Evolutionary conservation across 2,888 invertebrate species (phyloP).

Genomic region (Drosophila putrida): DNA sequence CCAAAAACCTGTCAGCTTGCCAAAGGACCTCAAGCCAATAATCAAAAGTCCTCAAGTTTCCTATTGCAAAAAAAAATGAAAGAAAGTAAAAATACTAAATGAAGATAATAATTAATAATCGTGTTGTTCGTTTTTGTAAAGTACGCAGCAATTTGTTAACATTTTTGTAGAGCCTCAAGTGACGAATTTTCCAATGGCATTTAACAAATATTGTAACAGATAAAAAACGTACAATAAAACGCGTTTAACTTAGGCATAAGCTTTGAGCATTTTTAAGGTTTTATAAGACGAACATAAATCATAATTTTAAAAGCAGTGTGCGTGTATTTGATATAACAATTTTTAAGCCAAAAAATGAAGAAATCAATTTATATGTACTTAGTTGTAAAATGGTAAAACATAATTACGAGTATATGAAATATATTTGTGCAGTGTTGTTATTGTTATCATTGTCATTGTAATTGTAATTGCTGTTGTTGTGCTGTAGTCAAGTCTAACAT

Average conservation of each 20-base stretch:
- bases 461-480: constrained; percentile 28
- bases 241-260: constrained; percentile 52
- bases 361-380: constrained; percentile 6
- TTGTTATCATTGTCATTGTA: constrained; percentile 11
- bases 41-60: constrained; percentile 18
- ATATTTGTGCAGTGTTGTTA: constrained; percentile 29
- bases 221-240: constrained; percentile 37
- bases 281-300: constrained; percentile 32
- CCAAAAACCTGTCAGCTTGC: constrained; percentile 38
- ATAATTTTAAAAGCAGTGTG: constrained; percentile 29
- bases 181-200: constrained; percentile 76
- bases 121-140: constrained; percentile 45
- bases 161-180: constrained; percentile 44
- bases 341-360: constrained; percentile 34
- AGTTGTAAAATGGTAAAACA: constrained; percentile 30
- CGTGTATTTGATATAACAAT: constrained; percentile 54
- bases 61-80: constrained; percentile 17
- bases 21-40: constrained; percentile 30
- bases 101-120: constrained; percentile 20
- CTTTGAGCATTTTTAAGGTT: constrained; percentile 56
- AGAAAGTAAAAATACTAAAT: constrained; percentile 18
- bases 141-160: constrained; percentile 54
- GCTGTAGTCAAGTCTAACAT: constrained; percentile 10
- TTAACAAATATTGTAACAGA: constrained; percentile 52
- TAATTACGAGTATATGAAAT: background rate